Conservation (phyloP, 1,140 invertebrate genomes). For the Carcinoscorpius rotundicauda region DNA sequence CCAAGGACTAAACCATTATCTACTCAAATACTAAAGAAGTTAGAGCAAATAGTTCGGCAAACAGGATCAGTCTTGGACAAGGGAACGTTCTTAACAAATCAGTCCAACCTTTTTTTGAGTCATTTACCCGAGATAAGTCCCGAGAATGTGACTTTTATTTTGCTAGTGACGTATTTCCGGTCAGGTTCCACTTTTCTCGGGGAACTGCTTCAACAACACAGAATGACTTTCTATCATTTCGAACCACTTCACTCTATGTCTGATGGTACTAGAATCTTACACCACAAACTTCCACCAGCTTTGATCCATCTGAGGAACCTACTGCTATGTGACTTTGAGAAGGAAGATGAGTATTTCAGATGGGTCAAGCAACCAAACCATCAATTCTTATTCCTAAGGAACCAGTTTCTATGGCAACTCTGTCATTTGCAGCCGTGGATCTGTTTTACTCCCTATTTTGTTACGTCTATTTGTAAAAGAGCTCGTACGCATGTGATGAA, state of each 20-base stretch:
- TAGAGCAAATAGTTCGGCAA: too few species aligned
- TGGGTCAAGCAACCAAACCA: constrained; percentile 17
- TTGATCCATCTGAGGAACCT: constrained; percentile 13
- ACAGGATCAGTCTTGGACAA: too few species aligned
- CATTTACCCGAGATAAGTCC: too few species aligned
- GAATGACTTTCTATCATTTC: constrained; percentile 76
- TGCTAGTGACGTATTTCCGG: constrained; percentile 64
- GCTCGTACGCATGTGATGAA: constrained; percentile 22
- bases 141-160: constrained; percentile 2
- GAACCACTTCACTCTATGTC: constrained; percentile 49
- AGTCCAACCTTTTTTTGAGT: too few species aligned
- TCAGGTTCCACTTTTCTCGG: constrained; percentile 81
- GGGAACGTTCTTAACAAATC: too few species aligned
- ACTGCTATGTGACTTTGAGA: constrained; percentile 18
- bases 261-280: constrained; percentile 9
- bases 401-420: constrained; percentile 20
- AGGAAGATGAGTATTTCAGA: constrained; percentile 8
- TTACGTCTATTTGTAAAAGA: constrained; percentile 14
- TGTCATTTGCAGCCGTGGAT: constrained; percentile 16
- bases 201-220: constrained; percentile 64
- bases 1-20: too few species aligned
- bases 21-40: too few species aligned
- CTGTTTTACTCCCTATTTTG: constrained; percentile 19
- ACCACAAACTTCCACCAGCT: constrained; percentile 9
- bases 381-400: constrained; percentile 21